These are phyloP conservation scores for Bombus ignitus DNA, from an alignment of 1,140 invertebrate genomes.

Conservation along the genomic window DNA sequence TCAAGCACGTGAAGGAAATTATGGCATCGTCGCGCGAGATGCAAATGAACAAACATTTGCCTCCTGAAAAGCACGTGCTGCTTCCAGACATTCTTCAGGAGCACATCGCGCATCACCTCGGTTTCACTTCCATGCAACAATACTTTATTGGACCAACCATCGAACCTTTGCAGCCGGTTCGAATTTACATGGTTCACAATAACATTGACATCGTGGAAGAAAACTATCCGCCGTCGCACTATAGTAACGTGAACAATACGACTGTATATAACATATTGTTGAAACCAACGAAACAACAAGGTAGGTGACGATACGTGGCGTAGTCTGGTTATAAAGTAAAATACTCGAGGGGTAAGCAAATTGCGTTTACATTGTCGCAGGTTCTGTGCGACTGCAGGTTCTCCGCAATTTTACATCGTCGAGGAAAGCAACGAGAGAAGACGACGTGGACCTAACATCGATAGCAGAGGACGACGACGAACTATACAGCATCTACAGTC, in stretches of 20 bases:
- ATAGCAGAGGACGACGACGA: constrained; percentile 58
- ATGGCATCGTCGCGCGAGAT: constrained; percentile 70
- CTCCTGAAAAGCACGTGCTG: constrained; percentile 85
- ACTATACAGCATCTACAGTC: constrained; percentile 59
- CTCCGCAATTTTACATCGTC: constrained; percentile 77
- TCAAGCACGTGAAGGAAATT: constrained; percentile 67
- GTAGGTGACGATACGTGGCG: constrained; percentile 71
- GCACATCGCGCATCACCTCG: constrained; percentile 82
- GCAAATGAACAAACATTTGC: constrained; percentile 80
- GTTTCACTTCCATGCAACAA: constrained; percentile 77
- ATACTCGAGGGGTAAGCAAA: background rate
- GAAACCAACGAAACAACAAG: constrained; percentile 85
- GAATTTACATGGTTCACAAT: constrained; percentile 88
- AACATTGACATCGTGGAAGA: constrained; percentile 89
- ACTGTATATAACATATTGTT: constrained; percentile 86
- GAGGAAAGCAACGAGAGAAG: constrained; percentile 76
- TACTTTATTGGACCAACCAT: constrained; percentile 62
- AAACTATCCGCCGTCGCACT: constrained; percentile 84
- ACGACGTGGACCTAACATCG: constrained; percentile 57
- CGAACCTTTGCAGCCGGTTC: constrained; percentile 85
- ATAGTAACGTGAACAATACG: constrained; percentile 85
- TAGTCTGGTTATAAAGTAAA: no score
- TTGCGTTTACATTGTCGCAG: constrained; percentile 70
- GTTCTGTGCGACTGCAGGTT: constrained; percentile 83
- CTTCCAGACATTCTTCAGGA: constrained; percentile 86